Conservation (phyloP, 2,888 invertebrate species). For the Xylota sylvarum region DNA sequence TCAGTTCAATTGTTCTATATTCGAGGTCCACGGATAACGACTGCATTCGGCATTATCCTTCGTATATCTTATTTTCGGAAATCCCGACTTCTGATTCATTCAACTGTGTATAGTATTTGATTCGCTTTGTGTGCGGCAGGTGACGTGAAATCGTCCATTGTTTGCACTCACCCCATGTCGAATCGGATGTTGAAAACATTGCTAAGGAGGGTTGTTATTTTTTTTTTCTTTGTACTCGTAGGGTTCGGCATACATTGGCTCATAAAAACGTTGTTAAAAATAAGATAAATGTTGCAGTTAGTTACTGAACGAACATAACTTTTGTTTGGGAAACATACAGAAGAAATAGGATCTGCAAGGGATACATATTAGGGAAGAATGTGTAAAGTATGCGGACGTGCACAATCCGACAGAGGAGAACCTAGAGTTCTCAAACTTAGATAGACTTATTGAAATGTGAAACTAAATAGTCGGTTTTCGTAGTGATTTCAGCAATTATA, state of each 20-base stretch:
- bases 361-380: not conserved
- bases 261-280: conserved; percentile 69
- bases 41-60: conserved; percentile 18
- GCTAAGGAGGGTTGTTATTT: conserved; percentile 73
- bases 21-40: conserved; percentile 19
- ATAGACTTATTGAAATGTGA: too few species aligned
- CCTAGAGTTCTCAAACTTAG: too few species aligned
- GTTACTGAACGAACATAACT: conserved; percentile 19
- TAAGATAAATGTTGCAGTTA: conserved; percentile 72
- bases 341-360: conserved; percentile 23
- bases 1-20: conserved; percentile 29
- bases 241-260: conserved; percentile 56
- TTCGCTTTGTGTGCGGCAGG: conserved; percentile 83
- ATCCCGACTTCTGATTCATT: conserved; percentile 71
- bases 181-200: conserved; percentile 78
- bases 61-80: conserved; percentile 66
- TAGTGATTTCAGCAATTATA: too few species aligned
- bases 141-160: conserved; percentile 85
- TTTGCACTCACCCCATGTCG: conserved; percentile 79
- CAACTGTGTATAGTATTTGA: conserved; percentile 73
- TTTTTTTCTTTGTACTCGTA: conserved; percentile 20
- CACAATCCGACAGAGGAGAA: too few species aligned
- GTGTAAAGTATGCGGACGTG: too few species aligned
- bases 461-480: too few species aligned
- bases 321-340: conserved; percentile 47